Evolutionary conservation across 2,113 vertebrate genomes (phyloP).

Genomic region (Herpetotheres cachinnans): DNA sequence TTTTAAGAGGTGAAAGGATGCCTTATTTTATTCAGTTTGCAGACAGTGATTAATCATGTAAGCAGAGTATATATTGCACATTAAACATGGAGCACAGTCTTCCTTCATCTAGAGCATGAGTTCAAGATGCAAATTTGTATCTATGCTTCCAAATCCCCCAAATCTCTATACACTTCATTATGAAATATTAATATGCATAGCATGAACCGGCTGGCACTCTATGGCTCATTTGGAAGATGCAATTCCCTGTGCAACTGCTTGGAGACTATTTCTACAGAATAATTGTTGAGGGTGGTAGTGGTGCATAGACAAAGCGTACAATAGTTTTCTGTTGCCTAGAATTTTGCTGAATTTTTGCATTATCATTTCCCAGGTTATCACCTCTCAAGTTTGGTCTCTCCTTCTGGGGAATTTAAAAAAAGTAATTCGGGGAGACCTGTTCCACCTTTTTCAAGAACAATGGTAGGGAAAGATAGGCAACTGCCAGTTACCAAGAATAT

Average conservation of each 20-base stretch:
- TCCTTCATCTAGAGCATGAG: neutral
- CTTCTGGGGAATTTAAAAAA: neutral
- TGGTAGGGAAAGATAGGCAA: neutral
- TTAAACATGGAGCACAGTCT: neutral
- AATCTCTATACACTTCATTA: neutral
- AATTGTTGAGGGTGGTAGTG: neutral
- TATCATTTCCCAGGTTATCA: neutral
- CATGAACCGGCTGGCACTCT: neutral
- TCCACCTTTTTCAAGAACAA: neutral
- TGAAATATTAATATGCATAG: neutral
- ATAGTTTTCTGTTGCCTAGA: neutral
- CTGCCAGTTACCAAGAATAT: neutral
- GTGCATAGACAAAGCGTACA: neutral
- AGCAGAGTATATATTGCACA: neutral
- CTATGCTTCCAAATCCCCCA: neutral
- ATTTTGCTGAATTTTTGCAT: neutral
- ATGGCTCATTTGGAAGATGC: neutral
- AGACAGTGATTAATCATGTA: neutral
- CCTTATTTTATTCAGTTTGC: neutral
- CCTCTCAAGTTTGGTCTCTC: neutral
- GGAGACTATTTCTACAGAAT: neutral
- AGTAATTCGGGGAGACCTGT: neutral
- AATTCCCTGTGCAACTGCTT: neutral
- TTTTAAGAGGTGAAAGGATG: neutral
- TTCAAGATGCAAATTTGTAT: neutral